Evolutionary conservation across 2,113 vertebrate genomes (phyloP), one percentile per base, ranked within the genome.

Genomic region (Rhinopomastus cyanomelas): DNA sequence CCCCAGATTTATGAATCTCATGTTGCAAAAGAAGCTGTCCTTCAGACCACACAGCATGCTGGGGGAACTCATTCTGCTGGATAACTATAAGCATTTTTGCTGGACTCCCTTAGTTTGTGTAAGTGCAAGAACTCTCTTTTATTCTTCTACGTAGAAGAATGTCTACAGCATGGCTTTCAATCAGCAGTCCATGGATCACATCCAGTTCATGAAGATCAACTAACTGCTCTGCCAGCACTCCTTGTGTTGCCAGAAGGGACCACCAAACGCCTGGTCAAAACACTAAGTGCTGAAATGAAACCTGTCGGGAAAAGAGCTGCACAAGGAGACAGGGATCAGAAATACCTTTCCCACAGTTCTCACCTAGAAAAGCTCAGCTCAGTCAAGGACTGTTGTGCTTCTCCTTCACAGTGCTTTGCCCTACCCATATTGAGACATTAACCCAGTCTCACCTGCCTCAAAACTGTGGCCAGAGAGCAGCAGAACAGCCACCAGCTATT

Each of bases 401-500:
- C 8, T 86, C 36, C 65, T 69, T 18, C 5, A 3, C 27, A 27
- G 32, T 10, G 14, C 34, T 68, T 55, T 52, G 25, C 8, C 30
- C 22, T 46, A 29, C 5, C 5, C 8, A 13, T 36, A 44, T 3
- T 16, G 26, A 42, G 64, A n/a, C 19, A 64, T 17, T 39, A 53
- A 39, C 25, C 15, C 14, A 42, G 22, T 25, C 27, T 60, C 29
- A 19, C 21, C 32, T 55, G 15, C 42, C 65, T 46, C 23, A 53
- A 66, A 27, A 16, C 46, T 30, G 22, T 30, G 71, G 27, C 7
- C 29, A 65, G 6, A 29, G 27, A 62, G 37, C 56, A 49, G 21
- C 5, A 30, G 27, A 30, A 20, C 6, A 57, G 56, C 23, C 51
- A 25, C 11, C 0, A 0, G 18, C 16, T 4, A 1, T 12, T 65